These are phyloP conservation scores for Amniataba percoides DNA, from an alignment of 2,797 vertebrate species.

Conservation along the genomic window DNA sequence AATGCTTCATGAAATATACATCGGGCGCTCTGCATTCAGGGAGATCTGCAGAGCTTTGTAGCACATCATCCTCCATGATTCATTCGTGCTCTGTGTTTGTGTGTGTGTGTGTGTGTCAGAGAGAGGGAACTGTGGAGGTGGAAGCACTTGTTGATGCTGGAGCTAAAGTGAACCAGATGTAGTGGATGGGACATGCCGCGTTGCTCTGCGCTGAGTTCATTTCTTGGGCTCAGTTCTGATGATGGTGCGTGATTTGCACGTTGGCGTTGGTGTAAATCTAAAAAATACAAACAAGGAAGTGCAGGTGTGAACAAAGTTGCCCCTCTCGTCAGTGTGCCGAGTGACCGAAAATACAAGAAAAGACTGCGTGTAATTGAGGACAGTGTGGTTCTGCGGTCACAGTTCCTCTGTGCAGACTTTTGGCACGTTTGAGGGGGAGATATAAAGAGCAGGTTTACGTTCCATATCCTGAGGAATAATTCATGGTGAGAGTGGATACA, in stretches of 20 bases:
- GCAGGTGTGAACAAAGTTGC: slow-evolving; percentile 53
- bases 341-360: not conserved
- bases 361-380: slow-evolving; percentile 7
- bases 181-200: slow-evolving; percentile 74
- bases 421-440: slow-evolving; percentile 39
- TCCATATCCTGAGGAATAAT: slow-evolving; percentile 50
- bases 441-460: slow-evolving; percentile 55
- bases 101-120: slow-evolving; percentile 12
- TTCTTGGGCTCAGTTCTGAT: slow-evolving; percentile 61
- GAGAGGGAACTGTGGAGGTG: slow-evolving; percentile 54
- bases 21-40: slow-evolving; percentile 54
- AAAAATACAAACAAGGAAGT: slow-evolving; percentile 57
- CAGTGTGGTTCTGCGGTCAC: not conserved
- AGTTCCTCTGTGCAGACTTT: slow-evolving; percentile 15
- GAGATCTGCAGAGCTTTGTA: slow-evolving; percentile 55
- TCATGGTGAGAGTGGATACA: slow-evolving; percentile 40
- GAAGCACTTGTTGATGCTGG: slow-evolving; percentile 80
- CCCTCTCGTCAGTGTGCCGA: slow-evolving; percentile 14
- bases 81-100: slow-evolving; percentile 42
- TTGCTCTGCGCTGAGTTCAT: slow-evolving; percentile 83
- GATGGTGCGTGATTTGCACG: slow-evolving; percentile 63
- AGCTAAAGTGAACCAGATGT: slow-evolving; percentile 89
- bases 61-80: slow-evolving; percentile 61
- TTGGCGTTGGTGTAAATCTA: slow-evolving; percentile 46
- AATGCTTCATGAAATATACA: slow-evolving; percentile 83